Conservation (phyloP, 2,797 vertebrate species). For the Caiman crocodilus region DNA sequence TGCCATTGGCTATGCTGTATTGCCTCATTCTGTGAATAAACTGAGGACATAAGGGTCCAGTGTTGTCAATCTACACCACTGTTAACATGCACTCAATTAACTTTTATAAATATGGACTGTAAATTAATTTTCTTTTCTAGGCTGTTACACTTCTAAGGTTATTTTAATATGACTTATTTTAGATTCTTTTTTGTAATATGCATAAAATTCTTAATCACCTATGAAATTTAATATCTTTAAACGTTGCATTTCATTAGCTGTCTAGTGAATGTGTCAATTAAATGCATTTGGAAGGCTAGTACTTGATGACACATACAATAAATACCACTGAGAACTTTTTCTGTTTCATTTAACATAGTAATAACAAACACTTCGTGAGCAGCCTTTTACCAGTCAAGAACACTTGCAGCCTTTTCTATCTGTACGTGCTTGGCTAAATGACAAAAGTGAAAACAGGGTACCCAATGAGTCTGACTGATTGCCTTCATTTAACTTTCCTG, state of each 20-base stretch:
- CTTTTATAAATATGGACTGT: neutral
- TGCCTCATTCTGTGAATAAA: neutral
- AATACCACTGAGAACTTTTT: slow-evolving; percentile 13
- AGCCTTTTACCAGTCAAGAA: slow-evolving; percentile 69
- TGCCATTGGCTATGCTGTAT: neutral
- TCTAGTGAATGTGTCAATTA: slow-evolving; percentile 53
- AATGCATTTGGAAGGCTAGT: slow-evolving; percentile 53
- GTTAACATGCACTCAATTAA: neutral
- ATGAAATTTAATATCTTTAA: slow-evolving; percentile 58
- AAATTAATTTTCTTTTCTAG: slow-evolving; percentile 26
- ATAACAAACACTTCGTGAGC: slow-evolving; percentile 70
- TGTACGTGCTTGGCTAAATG: slow-evolving; percentile 56
- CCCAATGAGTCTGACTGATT: slow-evolving; percentile 66
- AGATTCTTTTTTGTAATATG: slow-evolving; percentile 66
- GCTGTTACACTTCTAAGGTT: slow-evolving; percentile 4
- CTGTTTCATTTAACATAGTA: slow-evolving; percentile 56
- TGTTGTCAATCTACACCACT: neutral
- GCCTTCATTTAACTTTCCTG: slow-evolving; percentile 58
- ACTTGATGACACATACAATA: slow-evolving; percentile 54
- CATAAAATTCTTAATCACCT: slow-evolving; percentile 71
- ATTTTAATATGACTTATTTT: slow-evolving; percentile 32
- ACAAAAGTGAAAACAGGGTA: neutral
- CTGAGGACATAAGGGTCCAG: fast-evolving
- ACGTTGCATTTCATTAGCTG: slow-evolving; percentile 66
- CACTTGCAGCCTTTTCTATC: slow-evolving; percentile 58